Evolutionary conservation across 2,888 invertebrate genomes (phyloP).

Genomic region (Mythimna impura): DNA sequence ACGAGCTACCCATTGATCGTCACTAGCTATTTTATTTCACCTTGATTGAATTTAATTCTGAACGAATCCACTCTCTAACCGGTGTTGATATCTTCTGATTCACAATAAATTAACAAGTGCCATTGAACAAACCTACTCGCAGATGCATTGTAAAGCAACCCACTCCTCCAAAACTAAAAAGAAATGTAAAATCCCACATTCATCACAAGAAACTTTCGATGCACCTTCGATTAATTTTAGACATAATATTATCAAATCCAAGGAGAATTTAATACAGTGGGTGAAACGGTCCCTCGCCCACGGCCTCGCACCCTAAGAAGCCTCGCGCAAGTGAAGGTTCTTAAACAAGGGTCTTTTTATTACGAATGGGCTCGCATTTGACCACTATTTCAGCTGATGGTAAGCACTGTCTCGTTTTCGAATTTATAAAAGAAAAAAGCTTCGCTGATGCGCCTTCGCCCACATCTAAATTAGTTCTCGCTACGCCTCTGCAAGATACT

Average conservation of each 20-base stretch:
- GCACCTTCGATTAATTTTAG: constrained; percentile 18
- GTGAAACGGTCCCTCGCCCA: too few relatives aligned
- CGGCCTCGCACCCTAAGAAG: too few relatives aligned
- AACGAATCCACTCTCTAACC: not conserved
- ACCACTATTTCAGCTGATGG: too few relatives aligned
- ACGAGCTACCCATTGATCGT: too few relatives aligned
- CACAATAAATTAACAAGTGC: not conserved
- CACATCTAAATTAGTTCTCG: too few relatives aligned
- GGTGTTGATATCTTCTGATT: not conserved
- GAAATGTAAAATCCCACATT: constrained; percentile 21
- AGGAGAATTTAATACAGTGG: constrained; percentile 19
- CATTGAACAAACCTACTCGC: constrained; percentile 19
- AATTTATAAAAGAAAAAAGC: too few relatives aligned
- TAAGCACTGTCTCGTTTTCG: too few relatives aligned
- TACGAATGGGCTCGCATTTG: not conserved
- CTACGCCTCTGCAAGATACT: constrained; percentile 8
- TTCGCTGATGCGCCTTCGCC: too few relatives aligned
- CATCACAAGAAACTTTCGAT: constrained; percentile 28
- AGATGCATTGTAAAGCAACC: constrained; percentile 12
- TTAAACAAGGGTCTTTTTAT: too few relatives aligned
- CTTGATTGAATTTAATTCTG: not conserved
- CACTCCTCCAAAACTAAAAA: constrained; percentile 8
- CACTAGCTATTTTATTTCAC: not conserved
- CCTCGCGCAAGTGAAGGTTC: too few relatives aligned
- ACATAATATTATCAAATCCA: constrained; percentile 22